Evolutionary conservation across 2,888 invertebrate species (phyloP).

Genomic region (Isoperla grammatica): DNA sequence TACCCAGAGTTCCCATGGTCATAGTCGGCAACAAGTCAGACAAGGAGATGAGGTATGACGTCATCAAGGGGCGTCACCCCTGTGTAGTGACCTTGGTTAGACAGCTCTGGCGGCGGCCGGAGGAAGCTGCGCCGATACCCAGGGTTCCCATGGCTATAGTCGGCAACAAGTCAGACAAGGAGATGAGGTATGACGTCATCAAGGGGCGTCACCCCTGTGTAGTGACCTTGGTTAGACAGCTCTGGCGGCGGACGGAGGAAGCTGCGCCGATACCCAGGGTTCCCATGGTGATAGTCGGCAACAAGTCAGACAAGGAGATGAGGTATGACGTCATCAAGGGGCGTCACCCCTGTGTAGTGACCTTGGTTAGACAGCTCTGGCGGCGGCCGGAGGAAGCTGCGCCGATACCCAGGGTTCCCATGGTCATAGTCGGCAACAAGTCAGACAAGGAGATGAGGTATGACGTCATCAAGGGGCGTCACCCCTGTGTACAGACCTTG

Average conservation of each 20-base stretch:
- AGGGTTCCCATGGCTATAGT: conserved; percentile 81
- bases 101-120: conserved; percentile 46
- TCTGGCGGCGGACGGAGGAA: conserved; percentile 50
- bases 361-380: conserved; percentile 41
- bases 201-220: no score
- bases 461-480: no score
- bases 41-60: conserved; percentile 63
- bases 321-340: no score
- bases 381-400: conserved; percentile 55
- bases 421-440: conserved; percentile 85
- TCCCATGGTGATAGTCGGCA: conserved; percentile 83
- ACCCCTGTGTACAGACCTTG: no score
- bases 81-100: no score
- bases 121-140: conserved; percentile 51
- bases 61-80: no score
- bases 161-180: conserved; percentile 81
- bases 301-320: conserved; percentile 78
- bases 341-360: no score
- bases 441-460: conserved; percentile 76
- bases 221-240: no score
- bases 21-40: conserved; percentile 86
- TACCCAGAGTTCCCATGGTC: conserved; percentile 69
- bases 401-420: conserved; percentile 58
- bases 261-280: conserved; percentile 54
- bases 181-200: conserved; percentile 62